Evolutionary conservation across 2,113 vertebrate species (phyloP).

Genomic region (Myiozetetes cayanensis): DNA sequence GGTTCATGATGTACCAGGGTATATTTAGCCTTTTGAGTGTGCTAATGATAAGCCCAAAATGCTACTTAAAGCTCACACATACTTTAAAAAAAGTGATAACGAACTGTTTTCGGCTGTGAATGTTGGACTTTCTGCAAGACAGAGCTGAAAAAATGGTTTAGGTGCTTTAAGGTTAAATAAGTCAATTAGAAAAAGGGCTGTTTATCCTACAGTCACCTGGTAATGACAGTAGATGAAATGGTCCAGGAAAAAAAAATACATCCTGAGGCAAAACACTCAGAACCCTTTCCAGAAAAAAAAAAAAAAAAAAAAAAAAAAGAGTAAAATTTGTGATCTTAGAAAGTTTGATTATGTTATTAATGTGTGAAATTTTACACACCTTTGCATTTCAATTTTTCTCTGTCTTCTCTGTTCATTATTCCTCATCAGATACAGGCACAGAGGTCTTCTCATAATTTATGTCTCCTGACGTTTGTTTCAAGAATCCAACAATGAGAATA

Average conservation of each 20-base stretch:
- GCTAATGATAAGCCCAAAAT: background rate
- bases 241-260: background rate
- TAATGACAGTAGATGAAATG: background rate
- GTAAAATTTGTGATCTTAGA: background rate
- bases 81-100: background rate
- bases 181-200: background rate
- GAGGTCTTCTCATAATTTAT: constrained; percentile 41
- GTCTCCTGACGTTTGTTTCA: constrained; percentile 9
- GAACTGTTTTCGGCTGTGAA: background rate
- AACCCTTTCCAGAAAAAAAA: background rate
- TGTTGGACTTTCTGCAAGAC: background rate
- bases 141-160: background rate
- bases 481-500: constrained; percentile 15
- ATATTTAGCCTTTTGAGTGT: background rate
- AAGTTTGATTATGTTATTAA: constrained; percentile 45
- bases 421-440: background rate
- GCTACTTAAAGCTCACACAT: background rate
- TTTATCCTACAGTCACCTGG: background rate
- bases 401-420: constrained; percentile 21
- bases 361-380: background rate
- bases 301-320: background rate
- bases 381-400: background rate
- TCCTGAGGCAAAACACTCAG: background rate
- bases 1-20: background rate
- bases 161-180: background rate